Evolutionary conservation across 2,888 invertebrate genomes (phyloP).

Genomic region (Pyrocoelia pectoralis): DNA sequence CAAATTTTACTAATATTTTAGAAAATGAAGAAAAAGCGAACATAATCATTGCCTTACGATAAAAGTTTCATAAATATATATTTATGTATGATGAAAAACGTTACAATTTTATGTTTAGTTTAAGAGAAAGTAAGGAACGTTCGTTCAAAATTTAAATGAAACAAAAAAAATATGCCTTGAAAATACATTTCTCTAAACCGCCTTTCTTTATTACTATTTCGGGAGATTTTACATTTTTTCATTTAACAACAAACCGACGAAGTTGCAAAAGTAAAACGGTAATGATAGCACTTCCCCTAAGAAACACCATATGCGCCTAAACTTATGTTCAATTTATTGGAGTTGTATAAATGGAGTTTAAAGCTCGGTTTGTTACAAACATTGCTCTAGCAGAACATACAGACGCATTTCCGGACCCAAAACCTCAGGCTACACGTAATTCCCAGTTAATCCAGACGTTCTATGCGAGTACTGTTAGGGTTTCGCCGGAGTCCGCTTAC

Average conservation of each 20-base stretch:
- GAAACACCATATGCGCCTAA: conserved; percentile 22
- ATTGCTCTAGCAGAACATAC: conserved; percentile 21
- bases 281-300: conserved; percentile 4
- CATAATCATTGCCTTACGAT: too few relatives aligned
- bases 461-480: conserved; percentile 30
- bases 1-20: too few relatives aligned
- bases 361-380: conserved; percentile 26
- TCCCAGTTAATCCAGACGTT: conserved; percentile 32
- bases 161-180: too few relatives aligned
- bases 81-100: too few relatives aligned
- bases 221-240: too few relatives aligned
- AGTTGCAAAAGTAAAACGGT: background rate
- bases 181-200: too few relatives aligned
- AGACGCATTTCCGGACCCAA: conserved; percentile 29
- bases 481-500: conserved; percentile 30
- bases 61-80: too few relatives aligned
- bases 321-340: conserved; percentile 25
- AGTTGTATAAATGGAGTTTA: conserved; percentile 23
- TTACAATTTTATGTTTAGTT: too few relatives aligned
- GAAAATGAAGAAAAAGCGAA: too few relatives aligned
- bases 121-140: too few relatives aligned
- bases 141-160: too few relatives aligned
- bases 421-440: conserved; percentile 29
- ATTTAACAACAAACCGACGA: background rate
- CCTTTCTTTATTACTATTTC: too few relatives aligned